Conservation (phyloP, 2,113 vertebrate species). For the Potamarius usumacintae region DNA sequence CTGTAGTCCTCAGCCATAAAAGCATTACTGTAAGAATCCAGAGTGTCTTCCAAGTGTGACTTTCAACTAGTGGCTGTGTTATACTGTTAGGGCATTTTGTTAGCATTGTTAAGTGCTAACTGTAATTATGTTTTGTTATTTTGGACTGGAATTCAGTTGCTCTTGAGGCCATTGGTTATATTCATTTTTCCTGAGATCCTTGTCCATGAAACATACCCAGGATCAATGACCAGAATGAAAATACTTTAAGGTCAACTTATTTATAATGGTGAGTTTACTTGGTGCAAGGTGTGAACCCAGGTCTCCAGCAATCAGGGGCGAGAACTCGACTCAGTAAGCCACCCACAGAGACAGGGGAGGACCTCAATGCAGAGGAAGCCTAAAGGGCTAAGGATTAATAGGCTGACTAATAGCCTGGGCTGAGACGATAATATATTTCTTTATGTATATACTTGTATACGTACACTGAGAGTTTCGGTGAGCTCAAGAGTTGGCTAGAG, state of each 20-base stretch:
- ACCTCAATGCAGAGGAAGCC: background rate
- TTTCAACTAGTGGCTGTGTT: background rate
- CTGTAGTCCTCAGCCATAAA: too few relatives aligned
- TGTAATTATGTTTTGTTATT: background rate
- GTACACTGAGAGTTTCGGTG: background rate
- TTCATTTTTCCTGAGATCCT: background rate
- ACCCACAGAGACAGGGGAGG: background rate
- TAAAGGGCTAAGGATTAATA: too few relatives aligned
- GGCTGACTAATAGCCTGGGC: background rate
- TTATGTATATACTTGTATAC: background rate
- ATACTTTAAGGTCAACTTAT: background rate
- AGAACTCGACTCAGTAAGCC: background rate
- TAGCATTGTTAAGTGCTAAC: background rate
- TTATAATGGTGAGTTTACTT: background rate
- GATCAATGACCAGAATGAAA: background rate
- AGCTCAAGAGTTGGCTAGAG: background rate
- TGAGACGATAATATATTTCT: background rate
- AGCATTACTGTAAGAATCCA: too few relatives aligned
- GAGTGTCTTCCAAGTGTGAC: too few relatives aligned
- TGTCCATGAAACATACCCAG: background rate
- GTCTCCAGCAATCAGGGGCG: background rate
- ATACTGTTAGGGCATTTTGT: background rate
- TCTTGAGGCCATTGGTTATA: background rate
- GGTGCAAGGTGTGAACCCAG: background rate
- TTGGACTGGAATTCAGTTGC: background rate